Conservation (phyloP, 2,113 vertebrate genomes). For the Chlorodrepanis virens region DNA sequence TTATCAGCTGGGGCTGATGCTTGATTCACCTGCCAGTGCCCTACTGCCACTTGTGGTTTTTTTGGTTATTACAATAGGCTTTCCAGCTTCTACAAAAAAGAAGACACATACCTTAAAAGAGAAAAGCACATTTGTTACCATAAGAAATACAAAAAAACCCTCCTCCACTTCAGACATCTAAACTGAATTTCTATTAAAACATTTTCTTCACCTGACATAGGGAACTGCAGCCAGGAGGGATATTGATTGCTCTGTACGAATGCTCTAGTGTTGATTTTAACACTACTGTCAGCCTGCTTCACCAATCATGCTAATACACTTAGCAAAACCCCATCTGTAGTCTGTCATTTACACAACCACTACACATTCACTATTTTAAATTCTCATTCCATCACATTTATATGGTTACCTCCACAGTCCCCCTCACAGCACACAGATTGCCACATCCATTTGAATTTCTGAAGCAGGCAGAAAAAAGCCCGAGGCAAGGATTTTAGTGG, state of each 20-base stretch:
- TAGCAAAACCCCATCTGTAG: background rate
- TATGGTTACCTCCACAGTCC: accelerated
- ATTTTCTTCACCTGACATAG: background rate
- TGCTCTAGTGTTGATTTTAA: background rate
- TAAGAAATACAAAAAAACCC: background rate
- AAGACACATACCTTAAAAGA: background rate
- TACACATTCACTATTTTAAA: background rate
- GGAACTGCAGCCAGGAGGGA: background rate
- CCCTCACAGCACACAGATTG: background rate
- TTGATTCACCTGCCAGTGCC: background rate
- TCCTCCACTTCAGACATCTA: background rate
- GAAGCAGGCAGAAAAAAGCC: background rate
- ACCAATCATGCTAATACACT: background rate
- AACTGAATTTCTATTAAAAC: slow-evolving; percentile 10
- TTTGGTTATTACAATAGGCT: background rate
- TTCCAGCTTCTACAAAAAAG: background rate
- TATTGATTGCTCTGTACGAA: background rate
- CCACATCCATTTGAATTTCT: background rate
- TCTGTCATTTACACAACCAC: background rate
- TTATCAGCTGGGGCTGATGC: background rate
- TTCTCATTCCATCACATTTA: background rate
- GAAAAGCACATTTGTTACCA: background rate
- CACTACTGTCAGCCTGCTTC: background rate
- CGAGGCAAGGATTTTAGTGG: background rate
- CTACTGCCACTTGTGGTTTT: background rate